Evolutionary conservation across 2,888 invertebrate genomes (phyloP), one percentile per base, ranked within the genome.

Genomic region (Erynnis tages): DNA sequence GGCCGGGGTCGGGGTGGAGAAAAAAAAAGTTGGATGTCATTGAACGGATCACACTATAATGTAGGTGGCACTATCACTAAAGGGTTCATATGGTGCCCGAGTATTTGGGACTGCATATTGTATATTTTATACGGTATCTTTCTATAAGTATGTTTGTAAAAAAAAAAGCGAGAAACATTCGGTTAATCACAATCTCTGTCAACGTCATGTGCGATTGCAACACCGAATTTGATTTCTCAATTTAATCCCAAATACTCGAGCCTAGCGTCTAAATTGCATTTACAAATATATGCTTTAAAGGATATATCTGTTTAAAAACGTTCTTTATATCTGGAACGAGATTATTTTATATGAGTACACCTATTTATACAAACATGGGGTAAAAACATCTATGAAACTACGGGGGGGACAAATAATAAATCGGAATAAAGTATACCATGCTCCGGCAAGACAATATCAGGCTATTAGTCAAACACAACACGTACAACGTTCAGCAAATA

Each of bases 1-100:
- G 84, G 85, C 84, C 84, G 73, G 85, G 87, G 76, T 76, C 73
- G 71, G 82, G 73, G 77, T 82, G 82, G 78, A 77, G 73, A 82
- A 88, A 84, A 87, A 83, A 79, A 89, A 84, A 83, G 65, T 79
- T 76, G 86, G 86, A 87, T 84, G 82, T 88, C 86, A 88, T 85
- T 87, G 91, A 91, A 91, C 67, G 82, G 85, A 71, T 79, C 78
- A 82, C 76, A 79, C 82, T 83, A 83, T 71, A 50, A 76, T 69
- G 68, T 68, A 66, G 69, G 80, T 82, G 81, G 77, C 62, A 65
- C 82, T 86, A 87, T 72, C 58, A 69, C 82, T 84, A 84, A 65
- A 67, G 78, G 73, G 55, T 66, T 67, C 60, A 68, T 61, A 47
- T 30, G 54, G 47, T 59, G 71, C 71, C 69, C 67, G 59, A 76